Conservation (phyloP, 2,888 invertebrate species). For the Falcaria lacertinaria region DNA sequence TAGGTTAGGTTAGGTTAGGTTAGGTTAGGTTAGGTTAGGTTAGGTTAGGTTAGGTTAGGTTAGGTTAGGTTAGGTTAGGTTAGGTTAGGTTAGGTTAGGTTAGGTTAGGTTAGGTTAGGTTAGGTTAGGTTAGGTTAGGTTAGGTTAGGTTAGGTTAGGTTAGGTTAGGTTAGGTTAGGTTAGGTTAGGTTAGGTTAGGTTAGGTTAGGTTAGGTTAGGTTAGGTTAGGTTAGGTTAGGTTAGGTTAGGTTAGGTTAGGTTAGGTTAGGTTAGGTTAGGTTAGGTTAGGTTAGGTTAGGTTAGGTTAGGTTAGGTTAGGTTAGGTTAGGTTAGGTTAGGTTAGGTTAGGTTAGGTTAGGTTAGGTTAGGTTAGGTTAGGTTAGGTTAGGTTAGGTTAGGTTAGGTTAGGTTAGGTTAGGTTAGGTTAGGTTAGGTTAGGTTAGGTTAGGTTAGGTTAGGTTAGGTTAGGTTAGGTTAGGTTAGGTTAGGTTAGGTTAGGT, state of each 20-base stretch:
- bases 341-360: slow-evolving; percentile 17
- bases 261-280: slow-evolving; percentile 8
- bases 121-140: slow-evolving; percentile 10
- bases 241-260: slow-evolving; percentile 8
- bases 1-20: slow-evolving; percentile 7
- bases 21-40: slow-evolving; percentile 12
- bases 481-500: slow-evolving; percentile 20
- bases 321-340: slow-evolving; percentile 18
- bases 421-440: slow-evolving; percentile 26
- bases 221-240: slow-evolving; percentile 7
- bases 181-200: slow-evolving; percentile 7
- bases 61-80: slow-evolving; percentile 11
- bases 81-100: slow-evolving; percentile 11
- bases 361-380: slow-evolving; percentile 19
- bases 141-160: slow-evolving; percentile 9
- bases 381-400: slow-evolving; percentile 16
- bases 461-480: slow-evolving; percentile 27
- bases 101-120: slow-evolving; percentile 10
- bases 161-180: slow-evolving; percentile 7
- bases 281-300: slow-evolving; percentile 15
- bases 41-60: slow-evolving; percentile 10
- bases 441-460: slow-evolving; percentile 27
- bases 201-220: slow-evolving; percentile 6
- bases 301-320: slow-evolving; percentile 18
- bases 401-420: slow-evolving; percentile 24